phyloP scores from a whole-genome alignment of 2,888 invertebrate species.

The Digitonthophagus gazella region DNA sequence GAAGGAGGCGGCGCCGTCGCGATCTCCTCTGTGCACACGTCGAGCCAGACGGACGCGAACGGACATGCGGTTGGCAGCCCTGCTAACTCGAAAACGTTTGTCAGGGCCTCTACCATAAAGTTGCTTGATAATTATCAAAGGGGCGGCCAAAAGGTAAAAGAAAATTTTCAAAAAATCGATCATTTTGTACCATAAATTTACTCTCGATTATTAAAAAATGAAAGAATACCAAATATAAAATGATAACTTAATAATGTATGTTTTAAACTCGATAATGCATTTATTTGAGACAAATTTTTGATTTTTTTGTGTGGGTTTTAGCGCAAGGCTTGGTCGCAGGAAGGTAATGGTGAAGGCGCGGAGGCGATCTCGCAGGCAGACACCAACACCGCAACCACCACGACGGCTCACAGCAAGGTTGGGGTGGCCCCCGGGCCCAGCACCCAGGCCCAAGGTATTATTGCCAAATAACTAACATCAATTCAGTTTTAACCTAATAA shows the following conservation, averaged over 20 bases:
- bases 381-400: slow-evolving; percentile 59
- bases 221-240: too few species aligned
- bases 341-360: slow-evolving; percentile 63
- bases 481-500: too few species aligned
- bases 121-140: slow-evolving; percentile 66
- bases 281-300: background rate
- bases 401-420: slow-evolving; percentile 81
- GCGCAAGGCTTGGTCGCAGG: slow-evolving; percentile 64
- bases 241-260: too few species aligned
- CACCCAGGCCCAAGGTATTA: slow-evolving; percentile 64
- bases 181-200: background rate
- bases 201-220: too few species aligned
- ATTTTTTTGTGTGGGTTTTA: slow-evolving; percentile 39
- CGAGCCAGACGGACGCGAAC: slow-evolving; percentile 42
- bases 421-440: slow-evolving; percentile 75
- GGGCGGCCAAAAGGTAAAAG: slow-evolving; percentile 62
- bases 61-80: slow-evolving; percentile 40
- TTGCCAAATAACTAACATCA: too few species aligned
- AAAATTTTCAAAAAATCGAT: background rate
- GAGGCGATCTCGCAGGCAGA: slow-evolving; percentile 49
- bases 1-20: slow-evolving; percentile 36
- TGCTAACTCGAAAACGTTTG: slow-evolving; percentile 53
- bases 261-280: too few species aligned
- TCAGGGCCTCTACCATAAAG: slow-evolving; percentile 67
- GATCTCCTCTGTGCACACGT: slow-evolving; percentile 48